Base-by-base conservation (phyloP, 2,113 vertebrate genomes). In the Mohoua ochrocephala region DNA sequence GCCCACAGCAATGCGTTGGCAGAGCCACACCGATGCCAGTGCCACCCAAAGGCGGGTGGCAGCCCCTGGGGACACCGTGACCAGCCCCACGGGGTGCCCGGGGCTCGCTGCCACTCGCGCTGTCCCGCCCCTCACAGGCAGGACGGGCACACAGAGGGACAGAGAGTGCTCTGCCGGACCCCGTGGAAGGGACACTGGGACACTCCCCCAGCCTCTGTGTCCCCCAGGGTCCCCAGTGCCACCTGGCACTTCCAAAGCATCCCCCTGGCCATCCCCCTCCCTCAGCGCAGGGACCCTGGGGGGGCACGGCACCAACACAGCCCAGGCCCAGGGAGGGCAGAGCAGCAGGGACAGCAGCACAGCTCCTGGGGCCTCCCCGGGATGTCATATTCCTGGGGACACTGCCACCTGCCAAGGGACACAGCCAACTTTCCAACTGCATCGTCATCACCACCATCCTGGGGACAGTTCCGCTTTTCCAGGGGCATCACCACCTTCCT, bases 21-120 rank as follows among this genome's bases (percentile, higher is more conserved):
- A 54, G 57, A 31, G 49, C 39, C 23, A 28, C 53, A 27, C 3
- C 2, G 2, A 9, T 11, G 26, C 33, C 57, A 12, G 15, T 3
- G 39, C 23, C 17, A 41, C 22, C 8, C 24, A 14, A 27, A 41
- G 35, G 31, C 18, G 26, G 41, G 65, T 12, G 15, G 15, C 60
- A 15, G 24, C 26, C 13, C 45, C 19, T 2, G 22, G 41, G 74
- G 52, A 59, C 10, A 13, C 37, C n/a, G n/a, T 1, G 47, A 13
- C 23, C 13, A 0, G 21, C 31, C 42, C 42, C 2, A 11, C 16
- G 3, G 15, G 9, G 30, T 44, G 21, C 26, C 33, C 1, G 0
- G 41, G 41, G 24, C 57, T n/a, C 4, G 0, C 33, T 67, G 63
- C 33, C 30, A 14, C 83, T 35, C 4, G 0, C 0, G 0, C 26